Percentiles rank a stretch among this genome's conserved stretches.
These are phyloP conservation scores for Neofelis nebulosa DNA, from an alignment of 2,113 vertebrate species.

Conservation along the genomic window DNA sequence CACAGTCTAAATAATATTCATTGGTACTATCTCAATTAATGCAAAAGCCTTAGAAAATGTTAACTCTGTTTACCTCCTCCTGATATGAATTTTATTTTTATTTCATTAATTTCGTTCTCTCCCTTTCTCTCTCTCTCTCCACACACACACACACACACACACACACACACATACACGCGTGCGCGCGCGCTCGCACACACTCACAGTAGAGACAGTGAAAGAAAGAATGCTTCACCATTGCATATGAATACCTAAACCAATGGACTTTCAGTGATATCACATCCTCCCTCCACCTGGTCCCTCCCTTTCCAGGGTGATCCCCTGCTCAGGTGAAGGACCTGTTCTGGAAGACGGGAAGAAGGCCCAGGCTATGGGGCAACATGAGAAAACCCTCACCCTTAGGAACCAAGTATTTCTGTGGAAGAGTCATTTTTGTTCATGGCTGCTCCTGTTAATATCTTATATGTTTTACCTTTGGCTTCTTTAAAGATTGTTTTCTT, in stretches of 20 bases:
- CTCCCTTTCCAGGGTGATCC: not conserved
- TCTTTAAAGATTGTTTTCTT: not conserved
- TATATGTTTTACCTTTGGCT: not conserved
- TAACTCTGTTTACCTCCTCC: not conserved
- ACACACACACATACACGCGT: too few species aligned
- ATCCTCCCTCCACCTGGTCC: slow-evolving; percentile 49
- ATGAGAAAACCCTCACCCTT: not conserved
- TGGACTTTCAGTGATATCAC: slow-evolving; percentile 91
- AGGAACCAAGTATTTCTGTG: not conserved
- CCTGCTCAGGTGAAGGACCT: not conserved
- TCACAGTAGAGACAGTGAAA: slow-evolving; percentile 88
- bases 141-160: too few species aligned
- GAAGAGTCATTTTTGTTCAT: not conserved
- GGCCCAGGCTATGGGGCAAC: not conserved
- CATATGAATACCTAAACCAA: slow-evolving; percentile 87
- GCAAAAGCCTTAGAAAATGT: not conserved
- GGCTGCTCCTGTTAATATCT: not conserved
- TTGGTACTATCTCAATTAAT: not conserved
- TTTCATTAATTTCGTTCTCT: not conserved
- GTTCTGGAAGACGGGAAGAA: not conserved
- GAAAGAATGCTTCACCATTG: slow-evolving; percentile 79
- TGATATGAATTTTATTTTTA: not conserved
- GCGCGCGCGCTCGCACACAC: too few species aligned
- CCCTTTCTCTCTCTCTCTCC: not conserved
- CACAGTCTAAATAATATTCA: not conserved